Base-by-base conservation (phyloP, 2,113 vertebrate species). In the Cyphomyrus discorhynchus region DNA sequence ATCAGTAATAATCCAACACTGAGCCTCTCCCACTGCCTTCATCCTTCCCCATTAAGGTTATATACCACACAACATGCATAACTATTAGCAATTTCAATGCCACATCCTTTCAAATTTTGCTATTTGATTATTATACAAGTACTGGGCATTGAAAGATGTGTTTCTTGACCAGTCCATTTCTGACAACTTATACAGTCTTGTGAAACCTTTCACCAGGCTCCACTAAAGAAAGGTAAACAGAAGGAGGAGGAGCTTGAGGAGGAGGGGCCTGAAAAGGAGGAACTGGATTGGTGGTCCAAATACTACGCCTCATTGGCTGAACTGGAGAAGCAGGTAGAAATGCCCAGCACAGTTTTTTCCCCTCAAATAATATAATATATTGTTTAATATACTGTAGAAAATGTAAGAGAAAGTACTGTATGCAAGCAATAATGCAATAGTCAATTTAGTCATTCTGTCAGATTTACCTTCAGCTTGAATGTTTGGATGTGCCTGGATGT, bases 281-380 rank as follows among this genome's bases (percentile, higher is more conserved):
- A 99, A 92, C 91, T 99, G 62, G 98, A 99, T 93, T 99, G 98
- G 98, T 99, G 98, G 98, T 98, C 98, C 27, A 99, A 98, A 92
- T 99, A 99, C 92, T 98, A 98, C 0, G 95, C 96, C 2, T 99
- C 97, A 0, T 77, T 98, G 91, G 96, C 97, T 91, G 97, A 98
- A 90, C 87, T 97, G 49, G 96, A 95, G 90, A 96, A 95, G 88
- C 94, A 97, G 96, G 98, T 98, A 90, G 45, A 90, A 47, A n/a
- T 46, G 7, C 35, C 19, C 21, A 88, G 39, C 86, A 39, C 31
- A n/a, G 35, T 39, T 5, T 13, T 86, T n/a, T 0, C 2, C 7
- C 35, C 19, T 84, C 82, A 84, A n/a, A 46, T n/a, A 35, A 35
- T 35, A 35, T 35, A 35, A 35, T 35, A 35, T 35, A 58, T 52